These are phyloP conservation scores for Phengaris alcon DNA, from an alignment of 2,888 invertebrate species.

Conservation along the genomic window DNA sequence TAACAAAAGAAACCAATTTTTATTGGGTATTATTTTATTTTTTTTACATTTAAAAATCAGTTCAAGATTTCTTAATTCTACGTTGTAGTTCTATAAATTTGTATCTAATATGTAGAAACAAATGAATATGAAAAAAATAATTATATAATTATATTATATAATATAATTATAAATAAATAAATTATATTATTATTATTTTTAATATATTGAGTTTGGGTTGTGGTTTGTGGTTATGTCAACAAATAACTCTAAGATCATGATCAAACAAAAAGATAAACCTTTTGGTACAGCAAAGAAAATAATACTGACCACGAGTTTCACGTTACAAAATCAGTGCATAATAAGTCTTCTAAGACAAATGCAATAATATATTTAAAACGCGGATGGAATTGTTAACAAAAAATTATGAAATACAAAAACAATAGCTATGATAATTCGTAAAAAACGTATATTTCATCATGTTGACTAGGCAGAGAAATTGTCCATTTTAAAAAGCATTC, in stretches of 20 bases:
- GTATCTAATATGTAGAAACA: background rate
- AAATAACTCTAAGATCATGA: background rate
- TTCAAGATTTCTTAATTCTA: constrained; percentile 23
- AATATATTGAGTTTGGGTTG: background rate
- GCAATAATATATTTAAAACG: background rate
- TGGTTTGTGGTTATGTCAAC: background rate
- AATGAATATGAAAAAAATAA: background rate
- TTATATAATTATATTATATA: too few relatives aligned
- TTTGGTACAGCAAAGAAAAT: background rate
- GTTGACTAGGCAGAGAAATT: constrained; percentile 6
- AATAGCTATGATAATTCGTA: background rate
- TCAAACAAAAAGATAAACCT: background rate
- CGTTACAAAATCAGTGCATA: background rate
- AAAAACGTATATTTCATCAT: background rate
- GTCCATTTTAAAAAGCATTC: background rate
- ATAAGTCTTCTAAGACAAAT: background rate
- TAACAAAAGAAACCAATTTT: constrained; percentile 24
- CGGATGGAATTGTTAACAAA: background rate
- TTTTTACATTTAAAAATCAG: constrained; percentile 24
- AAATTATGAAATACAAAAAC: background rate
- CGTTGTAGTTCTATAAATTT: background rate
- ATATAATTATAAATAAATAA: too few relatives aligned
- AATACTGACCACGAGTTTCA: constrained; percentile 16
- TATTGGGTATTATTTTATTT: background rate
- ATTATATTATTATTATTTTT: background rate